Conservation (phyloP, 2,888 invertebrate species). For the Lasiommata megera region DNA sequence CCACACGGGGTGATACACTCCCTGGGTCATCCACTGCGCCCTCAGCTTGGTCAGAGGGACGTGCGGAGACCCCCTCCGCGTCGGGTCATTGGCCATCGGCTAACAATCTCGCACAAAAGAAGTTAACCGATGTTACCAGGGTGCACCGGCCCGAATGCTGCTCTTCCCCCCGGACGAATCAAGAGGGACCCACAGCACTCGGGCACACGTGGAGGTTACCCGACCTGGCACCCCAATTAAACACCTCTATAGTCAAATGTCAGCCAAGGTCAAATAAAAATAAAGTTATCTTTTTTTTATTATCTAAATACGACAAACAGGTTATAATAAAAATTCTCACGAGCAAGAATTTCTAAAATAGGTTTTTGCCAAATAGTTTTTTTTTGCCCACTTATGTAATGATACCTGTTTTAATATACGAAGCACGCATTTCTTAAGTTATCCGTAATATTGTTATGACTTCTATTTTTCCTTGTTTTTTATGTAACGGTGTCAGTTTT, state of each 20-base stretch:
- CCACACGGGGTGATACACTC: too few relatives aligned
- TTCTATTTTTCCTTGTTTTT: neutral
- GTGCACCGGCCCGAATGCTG: too few relatives aligned
- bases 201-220: too few relatives aligned
- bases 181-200: too few relatives aligned
- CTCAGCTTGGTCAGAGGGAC: too few relatives aligned
- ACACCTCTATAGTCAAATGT: neutral
- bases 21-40: too few relatives aligned
- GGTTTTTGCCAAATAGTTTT: neutral
- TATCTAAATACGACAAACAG: neutral
- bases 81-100: too few relatives aligned
- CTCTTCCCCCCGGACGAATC: too few relatives aligned
- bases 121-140: too few relatives aligned
- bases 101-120: too few relatives aligned
- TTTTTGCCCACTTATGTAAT: conserved; percentile 2
- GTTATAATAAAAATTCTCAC: neutral
- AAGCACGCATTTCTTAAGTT: neutral
- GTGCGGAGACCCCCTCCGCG: too few relatives aligned
- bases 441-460: neutral
- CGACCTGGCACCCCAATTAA: too few relatives aligned
- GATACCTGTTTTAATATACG: neutral
- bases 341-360: neutral
- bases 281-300: neutral
- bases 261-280: neutral
- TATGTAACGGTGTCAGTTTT: conserved; percentile 12